These are phyloP conservation scores for Poecilus cupreus DNA, from an alignment of 2,888 invertebrate species.

Conservation along the genomic window DNA sequence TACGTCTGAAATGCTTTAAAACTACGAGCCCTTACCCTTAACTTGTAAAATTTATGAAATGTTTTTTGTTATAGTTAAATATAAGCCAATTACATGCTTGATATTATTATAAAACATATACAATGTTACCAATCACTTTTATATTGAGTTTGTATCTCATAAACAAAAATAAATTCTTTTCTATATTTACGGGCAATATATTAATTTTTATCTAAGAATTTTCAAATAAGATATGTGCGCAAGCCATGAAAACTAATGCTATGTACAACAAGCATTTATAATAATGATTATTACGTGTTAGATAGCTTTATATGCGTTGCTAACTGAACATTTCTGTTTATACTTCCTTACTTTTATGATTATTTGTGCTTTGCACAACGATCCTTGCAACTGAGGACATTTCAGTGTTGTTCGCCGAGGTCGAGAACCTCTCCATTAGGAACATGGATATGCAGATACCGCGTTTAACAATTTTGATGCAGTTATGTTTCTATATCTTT, in stretches of 20 bases:
- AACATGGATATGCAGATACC: neutral
- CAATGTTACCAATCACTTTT: too few relatives aligned
- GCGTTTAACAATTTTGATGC: neutral
- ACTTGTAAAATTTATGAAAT: too few relatives aligned
- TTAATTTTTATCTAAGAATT: too few relatives aligned
- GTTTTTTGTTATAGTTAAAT: too few relatives aligned
- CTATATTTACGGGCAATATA: too few relatives aligned
- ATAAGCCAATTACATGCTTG: too few relatives aligned
- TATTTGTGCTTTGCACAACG: slow-evolving; percentile 27
- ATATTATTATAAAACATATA: too few relatives aligned
- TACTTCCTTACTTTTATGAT: slow-evolving; percentile 42
- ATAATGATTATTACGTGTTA: neutral
- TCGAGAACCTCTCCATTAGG: neutral
- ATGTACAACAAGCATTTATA: too few relatives aligned
- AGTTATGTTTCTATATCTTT: neutral
- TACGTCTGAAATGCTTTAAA: neutral
- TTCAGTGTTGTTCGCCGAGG: neutral
- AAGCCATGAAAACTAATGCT: too few relatives aligned
- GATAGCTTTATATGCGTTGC: neutral
- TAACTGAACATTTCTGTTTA: neutral
- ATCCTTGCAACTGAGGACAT: neutral
- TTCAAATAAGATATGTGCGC: too few relatives aligned
- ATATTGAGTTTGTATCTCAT: too few relatives aligned
- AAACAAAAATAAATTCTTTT: too few relatives aligned
- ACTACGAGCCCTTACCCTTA: neutral